Conservation (phyloP, 1,140 invertebrate species). For the Bombus turneri region DNA sequence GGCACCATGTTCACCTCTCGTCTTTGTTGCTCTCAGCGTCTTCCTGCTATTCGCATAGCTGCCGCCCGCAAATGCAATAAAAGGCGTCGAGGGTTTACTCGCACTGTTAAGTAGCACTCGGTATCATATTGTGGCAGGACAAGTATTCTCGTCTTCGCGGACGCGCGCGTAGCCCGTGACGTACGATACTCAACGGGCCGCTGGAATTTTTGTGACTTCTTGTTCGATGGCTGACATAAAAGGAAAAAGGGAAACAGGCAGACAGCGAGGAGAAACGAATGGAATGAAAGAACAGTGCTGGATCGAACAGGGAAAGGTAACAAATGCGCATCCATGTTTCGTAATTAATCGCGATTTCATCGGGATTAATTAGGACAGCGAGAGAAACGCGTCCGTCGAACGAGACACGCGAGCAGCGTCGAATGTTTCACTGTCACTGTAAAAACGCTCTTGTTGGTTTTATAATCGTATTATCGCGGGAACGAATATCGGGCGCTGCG, state of each 20-base stretch:
- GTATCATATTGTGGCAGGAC: conserved; percentile 73
- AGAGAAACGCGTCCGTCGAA: not conserved
- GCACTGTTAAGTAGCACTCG: conserved; percentile 71
- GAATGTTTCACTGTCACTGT: conserved; percentile 13
- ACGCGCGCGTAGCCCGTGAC: conserved; percentile 14
- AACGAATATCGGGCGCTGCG: not conserved
- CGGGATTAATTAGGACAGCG: conserved; percentile 33
- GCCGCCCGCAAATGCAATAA: conserved; percentile 72
- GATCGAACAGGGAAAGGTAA: no score
- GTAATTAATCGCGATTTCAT: conserved; percentile 21
- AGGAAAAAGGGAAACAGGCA: no score
- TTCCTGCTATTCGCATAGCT: conserved; percentile 35
- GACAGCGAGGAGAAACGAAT: not conserved
- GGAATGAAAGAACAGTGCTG: not conserved
- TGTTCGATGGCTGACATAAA: not conserved
- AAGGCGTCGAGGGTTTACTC: conserved; percentile 76
- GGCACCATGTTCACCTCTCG: not conserved
- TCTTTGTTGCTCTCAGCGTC: conserved; percentile 34
- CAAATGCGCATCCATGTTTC: not conserved
- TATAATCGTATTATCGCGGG: conserved; percentile 20
- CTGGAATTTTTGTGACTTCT: conserved; percentile 22
- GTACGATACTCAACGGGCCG: not conserved
- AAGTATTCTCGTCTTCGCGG: conserved; percentile 59
- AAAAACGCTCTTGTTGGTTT: not conserved
- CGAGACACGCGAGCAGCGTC: not conserved